Conservation (phyloP, 1,140 invertebrate genomes). For the Megalonaias nervosa region DNA sequence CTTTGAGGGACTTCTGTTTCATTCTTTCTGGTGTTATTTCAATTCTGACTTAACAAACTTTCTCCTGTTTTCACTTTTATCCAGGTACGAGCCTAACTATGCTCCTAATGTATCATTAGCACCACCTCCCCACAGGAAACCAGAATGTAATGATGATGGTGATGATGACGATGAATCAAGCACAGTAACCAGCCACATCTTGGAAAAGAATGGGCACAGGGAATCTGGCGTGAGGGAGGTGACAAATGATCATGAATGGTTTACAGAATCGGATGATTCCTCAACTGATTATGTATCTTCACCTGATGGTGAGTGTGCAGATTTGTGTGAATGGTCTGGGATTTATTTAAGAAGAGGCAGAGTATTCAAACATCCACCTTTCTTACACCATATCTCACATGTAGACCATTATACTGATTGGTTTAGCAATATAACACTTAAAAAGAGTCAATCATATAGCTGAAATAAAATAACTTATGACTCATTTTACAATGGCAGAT, state of each 20-base stretch:
- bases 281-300: constrained; percentile 46
- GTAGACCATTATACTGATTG: no score
- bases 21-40: not conserved
- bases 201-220: not conserved
- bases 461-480: no score
- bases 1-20: no score
- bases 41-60: not conserved
- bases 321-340: no score
- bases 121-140: constrained; percentile 54
- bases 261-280: constrained; percentile 62
- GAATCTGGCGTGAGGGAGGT: no score
- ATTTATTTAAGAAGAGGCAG: no score
- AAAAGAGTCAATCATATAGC: no score
- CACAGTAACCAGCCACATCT: constrained; percentile 15
- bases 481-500: no score
- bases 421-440: no score
- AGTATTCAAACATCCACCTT: no score
- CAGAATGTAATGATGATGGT: constrained; percentile 44
- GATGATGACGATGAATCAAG: constrained; percentile 29
- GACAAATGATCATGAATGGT: no score
- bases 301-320: constrained; percentile 47
- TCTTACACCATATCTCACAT: no score
- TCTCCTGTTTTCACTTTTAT: constrained; percentile 15
- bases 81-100: constrained; percentile 67
- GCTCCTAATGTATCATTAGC: constrained; percentile 69